A percentile compares a stretch with the other conserved stretches of the same genome.
Conservation (phyloP, 2,797 vertebrate genomes). For the Phataginus tetradactyla region DNA sequence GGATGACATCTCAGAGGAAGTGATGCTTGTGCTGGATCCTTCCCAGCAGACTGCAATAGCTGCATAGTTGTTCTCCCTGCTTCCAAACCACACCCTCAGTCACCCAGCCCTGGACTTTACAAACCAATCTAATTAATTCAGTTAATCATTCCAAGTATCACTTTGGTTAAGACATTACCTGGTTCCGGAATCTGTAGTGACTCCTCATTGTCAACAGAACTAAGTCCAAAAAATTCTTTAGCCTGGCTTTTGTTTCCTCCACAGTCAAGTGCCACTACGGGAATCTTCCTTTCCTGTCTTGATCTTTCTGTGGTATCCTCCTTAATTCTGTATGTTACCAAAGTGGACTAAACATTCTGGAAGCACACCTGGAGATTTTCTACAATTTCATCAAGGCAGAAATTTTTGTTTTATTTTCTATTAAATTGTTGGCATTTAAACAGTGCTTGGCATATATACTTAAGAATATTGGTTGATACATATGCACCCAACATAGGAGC, state of each 20-base stretch:
- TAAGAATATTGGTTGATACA: background rate
- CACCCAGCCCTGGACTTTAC: constrained; percentile 16
- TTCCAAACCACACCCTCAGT: constrained; percentile 52
- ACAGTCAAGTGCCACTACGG: background rate
- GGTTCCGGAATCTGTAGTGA: constrained; percentile 55
- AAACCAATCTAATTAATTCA: background rate
- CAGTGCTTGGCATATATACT: background rate
- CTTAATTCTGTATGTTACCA: background rate
- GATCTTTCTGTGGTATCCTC: background rate
- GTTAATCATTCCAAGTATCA: constrained; percentile 24
- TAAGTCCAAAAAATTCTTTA: background rate
- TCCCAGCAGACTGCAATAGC: background rate
- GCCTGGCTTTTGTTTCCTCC: background rate
- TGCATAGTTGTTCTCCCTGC: background rate
- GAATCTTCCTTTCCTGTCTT: background rate
- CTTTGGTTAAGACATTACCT: constrained; percentile 27
- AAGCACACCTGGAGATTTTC: background rate
- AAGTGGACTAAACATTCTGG: background rate
- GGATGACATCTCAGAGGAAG: background rate
- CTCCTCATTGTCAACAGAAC: constrained; percentile 12
- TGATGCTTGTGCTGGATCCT: background rate
- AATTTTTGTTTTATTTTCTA: constrained; percentile 39
- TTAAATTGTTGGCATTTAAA: background rate
- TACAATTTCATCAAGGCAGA: background rate
- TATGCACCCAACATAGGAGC: background rate